A percentile compares a stretch with the other conserved stretches of the same genome.
Conservation (phyloP, 2,113 vertebrate species). For the Microtus oregoni region DNA sequence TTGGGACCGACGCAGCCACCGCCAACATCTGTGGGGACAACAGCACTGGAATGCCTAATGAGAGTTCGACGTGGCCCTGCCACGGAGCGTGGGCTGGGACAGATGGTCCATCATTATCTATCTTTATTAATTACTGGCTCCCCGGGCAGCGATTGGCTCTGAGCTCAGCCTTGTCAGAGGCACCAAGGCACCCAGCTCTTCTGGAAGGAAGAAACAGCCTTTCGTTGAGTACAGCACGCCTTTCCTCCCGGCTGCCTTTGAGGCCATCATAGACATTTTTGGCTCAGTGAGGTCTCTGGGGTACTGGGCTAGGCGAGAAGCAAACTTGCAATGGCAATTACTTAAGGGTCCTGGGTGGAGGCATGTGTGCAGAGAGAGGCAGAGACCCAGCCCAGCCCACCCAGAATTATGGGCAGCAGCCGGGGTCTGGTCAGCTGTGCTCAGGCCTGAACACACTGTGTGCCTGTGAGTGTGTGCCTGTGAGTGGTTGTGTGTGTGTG, state of each 20-base stretch:
- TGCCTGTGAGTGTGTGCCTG: too few species aligned
- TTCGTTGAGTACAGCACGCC: neutral
- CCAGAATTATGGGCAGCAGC: fast-evolving
- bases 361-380: neutral
- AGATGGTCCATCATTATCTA: constrained; percentile 75
- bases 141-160: constrained; percentile 17
- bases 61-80: constrained; percentile 55
- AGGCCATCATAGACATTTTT: constrained; percentile 53
- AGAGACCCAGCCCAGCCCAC: fast-evolving
- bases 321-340: neutral
- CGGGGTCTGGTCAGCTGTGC: neutral
- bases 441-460: too few species aligned
- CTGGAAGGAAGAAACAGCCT: constrained; percentile 40
- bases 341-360: neutral
- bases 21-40: constrained; percentile 51
- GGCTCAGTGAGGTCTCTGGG: constrained; percentile 41
- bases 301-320: neutral
- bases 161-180: constrained; percentile 28
- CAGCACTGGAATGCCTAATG: constrained; percentile 71
- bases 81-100: neutral
- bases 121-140: constrained; percentile 81
- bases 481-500: too few species aligned
- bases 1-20: neutral
- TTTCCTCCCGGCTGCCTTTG: constrained; percentile 36
- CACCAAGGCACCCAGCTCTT: neutral